These are phyloP conservation scores for Ceramica pisi DNA, from an alignment of 2,888 invertebrate species.

Conservation along the genomic window DNA sequence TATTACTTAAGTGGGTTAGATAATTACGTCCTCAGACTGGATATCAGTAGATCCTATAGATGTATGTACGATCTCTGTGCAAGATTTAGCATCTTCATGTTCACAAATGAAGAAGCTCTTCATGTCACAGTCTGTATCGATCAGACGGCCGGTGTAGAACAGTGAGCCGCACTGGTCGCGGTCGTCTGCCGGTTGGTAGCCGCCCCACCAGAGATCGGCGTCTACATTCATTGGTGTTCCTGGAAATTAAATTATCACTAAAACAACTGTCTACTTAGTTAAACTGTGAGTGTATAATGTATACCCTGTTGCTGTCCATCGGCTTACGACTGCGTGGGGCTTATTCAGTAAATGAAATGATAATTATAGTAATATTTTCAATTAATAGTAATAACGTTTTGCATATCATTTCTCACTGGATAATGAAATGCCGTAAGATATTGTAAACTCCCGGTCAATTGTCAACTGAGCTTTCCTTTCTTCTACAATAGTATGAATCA, in stretches of 20 bases:
- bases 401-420: too few species aligned
- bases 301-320: not conserved
- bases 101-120: not conserved
- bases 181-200: slow-evolving; percentile 75
- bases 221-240: slow-evolving; percentile 67
- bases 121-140: too few species aligned
- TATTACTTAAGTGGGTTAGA: too few species aligned
- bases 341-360: not conserved
- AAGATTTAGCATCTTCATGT: not conserved
- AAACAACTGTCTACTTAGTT: not conserved
- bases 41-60: too few species aligned
- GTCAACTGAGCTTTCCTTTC: too few species aligned
- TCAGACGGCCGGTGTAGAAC: not conserved
- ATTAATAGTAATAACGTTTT: too few species aligned
- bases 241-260: not conserved
- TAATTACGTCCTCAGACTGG: too few species aligned
- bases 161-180: slow-evolving; percentile 72
- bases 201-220: slow-evolving; percentile 76
- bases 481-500: too few species aligned
- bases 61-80: not conserved
- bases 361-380: too few species aligned
- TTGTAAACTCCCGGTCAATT: too few species aligned
- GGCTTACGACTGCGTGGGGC: not conserved
- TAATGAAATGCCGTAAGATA: too few species aligned
- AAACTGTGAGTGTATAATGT: not conserved